Evolutionary conservation across 2,888 invertebrate species (phyloP).

Genomic region (Abrostola tripartita): DNA sequence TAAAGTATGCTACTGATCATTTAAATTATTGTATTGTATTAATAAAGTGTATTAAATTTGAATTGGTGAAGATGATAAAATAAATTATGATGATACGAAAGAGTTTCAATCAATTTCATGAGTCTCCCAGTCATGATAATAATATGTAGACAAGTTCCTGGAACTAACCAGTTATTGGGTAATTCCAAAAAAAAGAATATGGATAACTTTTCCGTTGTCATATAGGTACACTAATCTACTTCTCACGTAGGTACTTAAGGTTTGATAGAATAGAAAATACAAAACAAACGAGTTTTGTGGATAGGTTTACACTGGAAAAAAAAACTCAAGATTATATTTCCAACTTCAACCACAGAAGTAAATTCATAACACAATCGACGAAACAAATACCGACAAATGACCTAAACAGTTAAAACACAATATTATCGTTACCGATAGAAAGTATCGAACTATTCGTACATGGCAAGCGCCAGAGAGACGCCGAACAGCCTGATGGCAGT

Average conservation of each 20-base stretch:
- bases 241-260: no score
- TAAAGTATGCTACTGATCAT: slow-evolving; percentile 85
- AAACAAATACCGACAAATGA: slow-evolving; percentile 18
- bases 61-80: slow-evolving; percentile 87
- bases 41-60: slow-evolving; percentile 87
- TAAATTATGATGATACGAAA: slow-evolving; percentile 84
- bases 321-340: no score
- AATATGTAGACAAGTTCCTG: background rate
- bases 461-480: slow-evolving; percentile 83
- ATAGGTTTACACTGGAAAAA: no score
- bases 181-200: no score
- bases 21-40: slow-evolving; percentile 88
- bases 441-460: slow-evolving; percentile 61
- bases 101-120: slow-evolving; percentile 63
- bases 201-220: no score
- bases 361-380: background rate
- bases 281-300: no score
- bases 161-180: no score
- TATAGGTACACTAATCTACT: no score
- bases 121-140: background rate
- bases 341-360: background rate
- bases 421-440: slow-evolving; percentile 55
- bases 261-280: no score
- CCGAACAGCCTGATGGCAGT: slow-evolving; percentile 78
- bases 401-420: slow-evolving; percentile 47